phyloP scores from a whole-genome alignment of 2,888 invertebrate species.

The Zygogramma bicolorata region DNA sequence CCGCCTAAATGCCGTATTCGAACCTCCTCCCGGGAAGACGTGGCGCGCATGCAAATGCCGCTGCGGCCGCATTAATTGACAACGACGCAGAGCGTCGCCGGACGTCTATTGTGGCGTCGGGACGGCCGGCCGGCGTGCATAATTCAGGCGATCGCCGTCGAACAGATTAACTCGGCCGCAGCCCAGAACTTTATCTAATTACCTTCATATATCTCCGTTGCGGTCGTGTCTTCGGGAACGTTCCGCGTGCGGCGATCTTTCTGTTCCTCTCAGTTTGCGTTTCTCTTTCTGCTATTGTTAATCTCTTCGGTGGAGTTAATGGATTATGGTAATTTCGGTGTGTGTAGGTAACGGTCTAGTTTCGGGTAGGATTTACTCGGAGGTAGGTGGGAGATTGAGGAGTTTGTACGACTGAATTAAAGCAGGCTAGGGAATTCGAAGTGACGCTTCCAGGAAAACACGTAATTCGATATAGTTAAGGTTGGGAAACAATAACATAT shows the following conservation, averaged over 20 bases:
- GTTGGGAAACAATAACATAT: no score
- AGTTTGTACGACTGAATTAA: no score
- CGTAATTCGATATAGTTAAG: no score
- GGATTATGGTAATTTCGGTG: slow-evolving; percentile 39
- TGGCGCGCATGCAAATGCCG: slow-evolving; percentile 42
- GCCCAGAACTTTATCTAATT: slow-evolving; percentile 65
- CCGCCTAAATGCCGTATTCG: not conserved
- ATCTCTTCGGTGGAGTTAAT: slow-evolving; percentile 34
- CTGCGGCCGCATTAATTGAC: slow-evolving; percentile 46
- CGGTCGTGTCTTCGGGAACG: slow-evolving; percentile 54
- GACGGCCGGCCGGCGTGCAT: slow-evolving; percentile 52
- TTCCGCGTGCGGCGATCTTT: slow-evolving; percentile 51
- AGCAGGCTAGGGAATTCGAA: no score
- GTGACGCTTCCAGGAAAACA: no score
- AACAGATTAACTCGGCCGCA: slow-evolving; percentile 64
- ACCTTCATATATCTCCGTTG: slow-evolving; percentile 63
- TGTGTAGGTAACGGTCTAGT: slow-evolving; percentile 1
- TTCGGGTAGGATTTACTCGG: not conserved
- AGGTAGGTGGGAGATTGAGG: not conserved
- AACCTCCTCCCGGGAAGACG: slow-evolving; percentile 28
- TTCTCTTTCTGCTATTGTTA: slow-evolving; percentile 33
- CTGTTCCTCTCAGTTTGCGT: slow-evolving; percentile 46
- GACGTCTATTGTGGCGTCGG: slow-evolving; percentile 51
- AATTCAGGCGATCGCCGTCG: slow-evolving; percentile 55
- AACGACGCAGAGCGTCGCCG: slow-evolving; percentile 32